Evolutionary conservation across 1,140 invertebrate species (phyloP), one percentile per base, ranked within the genome.

Genomic region (Luehdorfia chinensis): DNA sequence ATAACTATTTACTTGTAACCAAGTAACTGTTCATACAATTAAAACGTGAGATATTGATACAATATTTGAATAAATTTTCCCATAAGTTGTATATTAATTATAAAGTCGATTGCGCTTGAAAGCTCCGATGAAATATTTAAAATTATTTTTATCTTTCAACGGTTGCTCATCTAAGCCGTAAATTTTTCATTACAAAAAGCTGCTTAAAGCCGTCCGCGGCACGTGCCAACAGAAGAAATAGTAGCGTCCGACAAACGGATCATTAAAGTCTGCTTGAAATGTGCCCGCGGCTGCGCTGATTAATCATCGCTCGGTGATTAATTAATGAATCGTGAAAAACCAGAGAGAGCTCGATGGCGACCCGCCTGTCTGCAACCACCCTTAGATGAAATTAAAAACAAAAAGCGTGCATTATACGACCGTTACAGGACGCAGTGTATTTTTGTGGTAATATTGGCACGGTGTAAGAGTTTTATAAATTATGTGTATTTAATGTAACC

Each of bases 271-370:
- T 57, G 63, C 53, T 79, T 69, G 56, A 73, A 75, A 69, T 71
- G 55, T 56, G 59, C 63, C 64, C 53, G 64, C 60, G 67, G 68
- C 69, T 60, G 50, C 47, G 44, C 68, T 77, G 66, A 79, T 79
- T 83, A 79, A 77, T 79, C 74, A 75, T 83, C 66, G 61, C 56
- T 37, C 56, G 28, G 61, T 73, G 69, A 79, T 77, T 75, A 77
- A 71, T 71, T 66, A 66, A 50, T 62, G 55, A 37, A 46, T 47
- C 44, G 58, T 58, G 47, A 56, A 68, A 71, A 65, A 68, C 21
- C 52, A 32, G 18, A 18, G 14, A 43, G 25, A 27, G 44, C 16
- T 25, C 31, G 46, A 57, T 69, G 30, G 41, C 36, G 61, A 77
- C 48, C 41, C 36, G 28, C 54, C 55, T 13, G 55, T 68, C 58